Evolutionary conservation across 1,140 invertebrate species (phyloP).

Genomic region (Paraescarpia echinospica): DNA sequence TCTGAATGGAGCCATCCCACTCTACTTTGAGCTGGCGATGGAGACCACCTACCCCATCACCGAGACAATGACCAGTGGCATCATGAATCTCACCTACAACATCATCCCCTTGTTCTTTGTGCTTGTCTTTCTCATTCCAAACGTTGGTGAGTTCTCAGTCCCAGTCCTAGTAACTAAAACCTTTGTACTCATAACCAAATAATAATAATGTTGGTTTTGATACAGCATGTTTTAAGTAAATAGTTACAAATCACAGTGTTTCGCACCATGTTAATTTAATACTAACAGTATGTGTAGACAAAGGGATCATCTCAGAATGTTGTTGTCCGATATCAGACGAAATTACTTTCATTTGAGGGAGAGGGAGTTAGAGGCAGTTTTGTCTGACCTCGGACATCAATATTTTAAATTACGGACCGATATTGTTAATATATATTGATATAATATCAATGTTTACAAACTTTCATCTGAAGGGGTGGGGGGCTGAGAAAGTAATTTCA

Average conservation of each 20-base stretch:
- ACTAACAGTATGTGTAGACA: neutral
- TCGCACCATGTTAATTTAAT: neutral
- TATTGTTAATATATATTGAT: no score
- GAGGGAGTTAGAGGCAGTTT: no score
- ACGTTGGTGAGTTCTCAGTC: slow-evolving; percentile 33
- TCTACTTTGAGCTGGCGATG: slow-evolving; percentile 61
- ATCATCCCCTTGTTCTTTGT: slow-evolving; percentile 55
- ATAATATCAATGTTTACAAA: no score
- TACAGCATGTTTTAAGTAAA: neutral
- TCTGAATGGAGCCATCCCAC: slow-evolving; percentile 58
- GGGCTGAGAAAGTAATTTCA: no score
- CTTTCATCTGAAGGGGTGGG: no score
- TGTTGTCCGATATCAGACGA: no score
- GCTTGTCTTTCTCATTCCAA: slow-evolving; percentile 56
- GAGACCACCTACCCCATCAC: slow-evolving; percentile 62
- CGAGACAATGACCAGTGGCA: slow-evolving; percentile 60
- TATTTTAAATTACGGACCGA: no score
- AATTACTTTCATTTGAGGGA: no score
- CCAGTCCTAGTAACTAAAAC: no score
- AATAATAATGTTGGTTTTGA: neutral
- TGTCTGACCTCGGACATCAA: no score
- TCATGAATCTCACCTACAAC: slow-evolving; percentile 59
- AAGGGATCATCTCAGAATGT: no score
- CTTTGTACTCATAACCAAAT: no score
- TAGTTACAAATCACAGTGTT: neutral